Evolutionary conservation across 2,888 invertebrate genomes (phyloP), one percentile per base, ranked within the genome.

Genomic region (Lampropteryx suffumata): DNA sequence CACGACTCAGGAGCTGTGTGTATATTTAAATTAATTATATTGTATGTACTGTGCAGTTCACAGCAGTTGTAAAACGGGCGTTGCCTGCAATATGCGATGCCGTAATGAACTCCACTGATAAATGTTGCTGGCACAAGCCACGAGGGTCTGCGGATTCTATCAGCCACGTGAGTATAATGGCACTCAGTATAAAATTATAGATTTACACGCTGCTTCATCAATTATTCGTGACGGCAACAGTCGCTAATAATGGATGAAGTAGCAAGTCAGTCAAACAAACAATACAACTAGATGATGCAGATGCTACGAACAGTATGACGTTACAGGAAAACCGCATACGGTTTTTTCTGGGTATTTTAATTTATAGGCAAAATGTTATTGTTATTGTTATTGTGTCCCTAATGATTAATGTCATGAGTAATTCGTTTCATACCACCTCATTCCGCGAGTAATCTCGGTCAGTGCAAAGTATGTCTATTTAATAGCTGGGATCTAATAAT

Each of bases 11-110:
- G n/a, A 57, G 59, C 55, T 48, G 59, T 50, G 58, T 45, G 61
- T 68, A 64, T 62, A 64, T 64, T 65, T 60, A 64, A 65, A 66
- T 64, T 67, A 67, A 66, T 70, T 59, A 61, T 63, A 58, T 48
- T 55, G 52, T 44, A n/a, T n/a, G n/a, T n/a, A n/a, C n/a, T n/a
- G 50, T 55, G 53, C 56, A 56, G 48, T 55, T 54, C 47, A 50
- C 41, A 41, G 14, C 41, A 41, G 14, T 34, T 54, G 45, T 43
- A 48, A 49, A 47, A 44, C 53, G 60, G 49, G 44, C 50, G 42
- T 50, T 61, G 52, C 54, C 55, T 46, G 42, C 32, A 41, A 49
- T 47, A 40, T 49, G 43, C 42, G 41, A 26, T 43, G 34, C 48
- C 21, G 46, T 52, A 51, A 55, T 42, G 52, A 52, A 56, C 37